Evolutionary conservation across 2,113 vertebrate genomes (phyloP).

Genomic region (Theristicus caerulescens): DNA sequence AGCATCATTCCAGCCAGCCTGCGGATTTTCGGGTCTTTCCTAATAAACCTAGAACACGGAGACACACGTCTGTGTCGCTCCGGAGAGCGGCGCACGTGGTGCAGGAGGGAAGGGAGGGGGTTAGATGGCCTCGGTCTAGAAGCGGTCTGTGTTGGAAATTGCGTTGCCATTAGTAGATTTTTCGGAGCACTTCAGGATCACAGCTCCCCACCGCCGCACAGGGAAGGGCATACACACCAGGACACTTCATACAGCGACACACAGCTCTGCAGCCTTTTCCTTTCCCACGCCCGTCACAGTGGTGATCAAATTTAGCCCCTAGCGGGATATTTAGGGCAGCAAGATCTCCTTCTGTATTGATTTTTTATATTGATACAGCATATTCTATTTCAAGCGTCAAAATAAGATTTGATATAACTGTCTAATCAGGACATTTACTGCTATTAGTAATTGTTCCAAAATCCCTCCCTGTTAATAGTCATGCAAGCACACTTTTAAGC

Average conservation of each 20-base stretch:
- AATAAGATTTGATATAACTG: background rate
- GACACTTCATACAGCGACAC: background rate
- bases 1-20: background rate
- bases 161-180: background rate
- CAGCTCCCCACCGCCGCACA: background rate
- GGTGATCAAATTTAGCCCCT: background rate
- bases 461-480: background rate
- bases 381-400: background rate
- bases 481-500: background rate
- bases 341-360: background rate
- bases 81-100: background rate
- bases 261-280: background rate
- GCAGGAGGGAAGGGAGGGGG: background rate
- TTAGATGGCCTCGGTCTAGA: background rate
- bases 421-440: background rate
- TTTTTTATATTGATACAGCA: background rate
- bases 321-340: background rate
- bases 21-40: background rate
- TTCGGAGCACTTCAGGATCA: background rate
- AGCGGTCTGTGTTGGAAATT: background rate
- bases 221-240: background rate
- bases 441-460: background rate
- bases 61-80: background rate
- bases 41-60: background rate
- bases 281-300: background rate